Percentiles rank a stretch among this genome's conserved stretches.
Evolutionary conservation across 2,113 vertebrate species (phyloP).

Genomic region (Heloderma charlesbogerti): DNA sequence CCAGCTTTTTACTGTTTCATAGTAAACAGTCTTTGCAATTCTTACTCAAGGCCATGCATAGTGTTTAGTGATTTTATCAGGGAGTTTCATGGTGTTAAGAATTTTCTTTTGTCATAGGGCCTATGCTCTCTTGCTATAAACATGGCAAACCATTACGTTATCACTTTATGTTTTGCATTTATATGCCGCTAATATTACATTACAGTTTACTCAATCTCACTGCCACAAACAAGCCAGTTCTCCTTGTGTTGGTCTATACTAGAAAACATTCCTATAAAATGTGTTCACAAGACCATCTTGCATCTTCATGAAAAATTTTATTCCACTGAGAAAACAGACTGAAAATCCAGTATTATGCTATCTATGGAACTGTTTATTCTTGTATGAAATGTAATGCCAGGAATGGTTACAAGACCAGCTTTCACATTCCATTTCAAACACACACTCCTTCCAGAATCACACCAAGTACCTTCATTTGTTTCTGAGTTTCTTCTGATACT

Average conservation of each 20-base stretch:
- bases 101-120: neutral
- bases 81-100: neutral
- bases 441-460: neutral
- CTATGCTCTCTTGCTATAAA: neutral
- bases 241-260: neutral
- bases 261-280: neutral
- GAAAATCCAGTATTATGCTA: neutral
- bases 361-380: too few species aligned
- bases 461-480: conserved; percentile 85
- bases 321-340: neutral
- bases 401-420: neutral
- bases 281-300: neutral
- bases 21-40: neutral
- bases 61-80: neutral
- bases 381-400: too few species aligned
- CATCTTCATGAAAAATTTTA: neutral
- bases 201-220: neutral
- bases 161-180: neutral
- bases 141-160: neutral
- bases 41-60: neutral
- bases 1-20: neutral
- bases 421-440: too few species aligned
- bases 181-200: neutral
- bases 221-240: neutral
- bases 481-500: conserved; percentile 81